Evolutionary conservation across 2,113 vertebrate genomes (phyloP), one percentile per base, ranked within the genome.

Genomic region (Centropus unirufus): DNA sequence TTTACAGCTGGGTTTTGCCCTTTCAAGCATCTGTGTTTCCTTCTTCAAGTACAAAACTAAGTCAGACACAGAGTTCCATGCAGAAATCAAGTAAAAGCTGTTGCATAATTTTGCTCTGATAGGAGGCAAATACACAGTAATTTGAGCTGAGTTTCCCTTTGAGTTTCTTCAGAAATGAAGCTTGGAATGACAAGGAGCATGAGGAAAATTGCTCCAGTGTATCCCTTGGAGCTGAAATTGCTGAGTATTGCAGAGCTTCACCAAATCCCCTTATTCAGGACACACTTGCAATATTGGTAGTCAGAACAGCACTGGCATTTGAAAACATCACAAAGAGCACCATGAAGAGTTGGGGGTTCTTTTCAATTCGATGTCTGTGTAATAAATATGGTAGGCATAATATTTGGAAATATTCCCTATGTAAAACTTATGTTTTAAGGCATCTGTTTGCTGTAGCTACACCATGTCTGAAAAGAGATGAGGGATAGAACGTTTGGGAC

Each of bases 231-330:
- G 90, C 49, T 46, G 78, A 68, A 94, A 90, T 57, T 88, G 90
- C 96, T 76, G 92, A 94, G 55, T 23, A 17, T 5, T 64, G 90
- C 93, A 93, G 87, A 90, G 76, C 46, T 69, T 13, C 75, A 27
- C 92, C 70, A 94, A 83, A 96, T 95, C 90, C 85, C 52, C 73
- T 94, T 75, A 87, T 70, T 70, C 64, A 67, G 89, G 83, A 67
- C 73, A 73, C 52, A 62, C 78, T 4, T n/a, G 24, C 83, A 88
- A 15, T 26, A n/a, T 0, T 4, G 24, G 36, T 2, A 26, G 62
- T 52, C 0, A 0, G 82, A 79, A 64, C 74, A 14, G 46, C 69
- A 44, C 40, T 79, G 82, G 36, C 85, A 36, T 54, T 26, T 58
- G 75, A n/a, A 66, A 64, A 20, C 3, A 23, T 32, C 78, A 88